Base-by-base conservation (phyloP, 1,140 invertebrate genomes). In the Bactericera cockerelli region DNA sequence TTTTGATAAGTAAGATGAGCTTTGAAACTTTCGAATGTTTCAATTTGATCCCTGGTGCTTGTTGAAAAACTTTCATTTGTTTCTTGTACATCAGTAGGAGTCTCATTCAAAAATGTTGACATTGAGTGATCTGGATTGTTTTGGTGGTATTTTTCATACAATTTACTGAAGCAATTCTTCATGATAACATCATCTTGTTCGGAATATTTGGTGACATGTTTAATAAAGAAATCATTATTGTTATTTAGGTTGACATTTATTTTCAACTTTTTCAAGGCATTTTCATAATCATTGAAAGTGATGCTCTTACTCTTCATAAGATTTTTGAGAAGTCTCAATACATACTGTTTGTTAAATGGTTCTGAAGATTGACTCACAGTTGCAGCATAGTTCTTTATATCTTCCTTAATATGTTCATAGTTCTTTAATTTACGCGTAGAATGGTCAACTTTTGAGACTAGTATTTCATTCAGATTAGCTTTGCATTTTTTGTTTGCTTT, bases 231-330 rank as follows among this genome's bases (percentile, higher is more conserved):
- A 4, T 49, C 42, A n/a, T 49, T 49, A 6, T n/a, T 49, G 4
- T 49, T n/a, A n/a, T n/a, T 49, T 49, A 49, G n/a, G 19, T 49
- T 49, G 4, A 49, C 22, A 49, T 49, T 49, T n/a, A 49, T n/a
- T 49, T 49, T 49, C 22, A 49, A 49, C 19, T 19, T 4, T 22
- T 49, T 16, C 22, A 49, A n/a, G n/a, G 4, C 6, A 49, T 49
- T 19, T 49, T 49, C 3, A n/a, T 19, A 49, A 49, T 49, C 22
- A 6, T 49, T 16, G 42, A 49, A 49, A 19, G 4, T 6, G n/a
- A 49, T 8, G n/a, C 22, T 4, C 3, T 49, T 22, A n/a, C 22
- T 10, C 19, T 22, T 16, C n/a, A 49, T 19, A 3, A 49, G n/a
- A 8, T 4, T 49, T 49, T 49, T 49, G 3, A 49, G 6, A 10